These are phyloP conservation scores for Xyliphius kryptos DNA, from an alignment of 2,113 vertebrate genomes.

Conservation along the genomic window DNA sequence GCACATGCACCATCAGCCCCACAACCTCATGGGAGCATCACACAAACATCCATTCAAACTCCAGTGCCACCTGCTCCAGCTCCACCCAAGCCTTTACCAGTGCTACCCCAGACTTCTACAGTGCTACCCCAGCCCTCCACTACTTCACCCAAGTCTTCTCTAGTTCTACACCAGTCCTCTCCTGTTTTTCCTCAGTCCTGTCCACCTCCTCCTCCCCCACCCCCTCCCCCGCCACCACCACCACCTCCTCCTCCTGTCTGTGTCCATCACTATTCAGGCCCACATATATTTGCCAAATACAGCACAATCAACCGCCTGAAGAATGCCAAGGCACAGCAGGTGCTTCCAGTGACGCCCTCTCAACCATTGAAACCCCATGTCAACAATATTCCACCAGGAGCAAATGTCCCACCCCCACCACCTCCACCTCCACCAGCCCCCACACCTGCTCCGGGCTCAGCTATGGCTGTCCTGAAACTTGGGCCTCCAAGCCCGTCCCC, in stretches of 20 bases:
- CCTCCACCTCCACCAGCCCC: constrained; percentile 66
- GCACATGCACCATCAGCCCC: not conserved
- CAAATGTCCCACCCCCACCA: constrained; percentile 66
- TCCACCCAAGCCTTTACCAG: not conserved
- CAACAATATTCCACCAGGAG: constrained; percentile 63
- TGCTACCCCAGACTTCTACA: too few relatives aligned
- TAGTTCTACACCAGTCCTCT: too few relatives aligned
- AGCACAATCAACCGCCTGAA: constrained; percentile 81
- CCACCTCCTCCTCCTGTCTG: constrained; percentile 58
- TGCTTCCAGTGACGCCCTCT: constrained; percentile 38
- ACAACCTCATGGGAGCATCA: constrained; percentile 23
- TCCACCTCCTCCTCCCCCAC: not conserved
- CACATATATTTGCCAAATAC: constrained; percentile 78
- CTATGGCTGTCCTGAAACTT: constrained; percentile 75
- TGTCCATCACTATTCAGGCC: constrained; percentile 62
- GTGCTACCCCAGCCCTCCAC: too few relatives aligned
- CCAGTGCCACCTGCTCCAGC: constrained; percentile 9
- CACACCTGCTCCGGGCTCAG: constrained; percentile 71
- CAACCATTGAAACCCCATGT: constrained; percentile 61
- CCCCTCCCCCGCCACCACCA: constrained; percentile 38
- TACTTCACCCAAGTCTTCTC: too few relatives aligned
- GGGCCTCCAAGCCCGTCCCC: constrained; percentile 60
- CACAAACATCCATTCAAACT: constrained; percentile 15
- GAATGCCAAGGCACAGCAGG: constrained; percentile 62
- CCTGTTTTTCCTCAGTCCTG: too few relatives aligned